Evolutionary conservation across 2,888 invertebrate genomes (phyloP), one percentile per base, ranked within the genome.

Genomic region (Taphrorychus bicolor): DNA sequence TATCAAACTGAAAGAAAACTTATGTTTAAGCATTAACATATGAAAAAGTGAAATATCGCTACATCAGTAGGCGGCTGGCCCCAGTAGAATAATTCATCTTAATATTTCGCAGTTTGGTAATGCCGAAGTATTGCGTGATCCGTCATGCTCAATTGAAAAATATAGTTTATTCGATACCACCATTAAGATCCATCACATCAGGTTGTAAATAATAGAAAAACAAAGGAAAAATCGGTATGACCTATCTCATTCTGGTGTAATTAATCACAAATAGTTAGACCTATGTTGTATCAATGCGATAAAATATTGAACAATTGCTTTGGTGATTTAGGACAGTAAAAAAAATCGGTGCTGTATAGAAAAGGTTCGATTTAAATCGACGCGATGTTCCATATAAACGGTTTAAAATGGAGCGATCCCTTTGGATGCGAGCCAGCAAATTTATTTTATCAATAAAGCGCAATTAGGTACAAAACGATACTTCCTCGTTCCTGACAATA

Each of bases 401-500:
- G 24, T 58, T 66, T 64, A 53, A 48, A 66, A 66, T 69, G 62
- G 62, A 67, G 59, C 49, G 48, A 63, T 67, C 42, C 53, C 52
- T 45, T 66, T 69, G 70, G 66, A 66, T 52, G 54, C 41, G 24
- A 62, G 62, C 66, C 70, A 70, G 59, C 57, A 60, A 63, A 68
- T 70, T 69, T 59, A 59, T 67, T 71, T 70, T 67, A 63, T 67
- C 65, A 67, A 72, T 62, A 63, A 64, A 68, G 59, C 24, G 69
- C 67, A 69, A 66, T 69, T 71, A 66, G 61, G 66, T 67, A 59
- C 49, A 60, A 62, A 57, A 59, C 65, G 51, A 69, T 75, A 76
- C 79, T 80, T 79, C 79, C 81, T 78, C 78, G 78, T 80, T 79
- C 78, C 80, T 80, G 79, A 71, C 79, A 79, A 79, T 79, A 81